Evolutionary conservation across 2,113 vertebrate species (phyloP), one percentile per base, ranked within the genome.

Genomic region (Todiramphus saurophagus): DNA sequence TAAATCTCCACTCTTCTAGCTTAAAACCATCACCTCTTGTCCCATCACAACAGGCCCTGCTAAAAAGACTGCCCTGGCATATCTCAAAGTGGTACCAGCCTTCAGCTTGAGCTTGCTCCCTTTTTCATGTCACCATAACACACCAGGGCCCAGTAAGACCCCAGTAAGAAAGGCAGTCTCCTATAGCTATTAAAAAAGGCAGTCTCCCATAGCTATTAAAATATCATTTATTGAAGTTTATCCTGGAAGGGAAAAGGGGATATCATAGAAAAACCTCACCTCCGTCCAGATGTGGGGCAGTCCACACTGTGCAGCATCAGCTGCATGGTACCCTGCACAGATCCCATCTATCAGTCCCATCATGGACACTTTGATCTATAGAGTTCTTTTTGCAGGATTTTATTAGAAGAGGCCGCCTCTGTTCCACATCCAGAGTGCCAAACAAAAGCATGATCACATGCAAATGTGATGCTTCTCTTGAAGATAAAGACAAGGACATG

Each of bases 391-490:
- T 30, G 31, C 7, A 59, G 62, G 70, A 17, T 88, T 67, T 86
- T 48, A 4, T 46, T 35, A 39, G 56, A 72, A 76, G 37, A 55
- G 50, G 48, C 31, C 25, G 2, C 8, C 35, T 72, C 43, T 51
- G 14, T 63, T 63, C 39, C 58, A 53, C 73, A 48, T 20, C 21
- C 39, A 0, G 1, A 44, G 5, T 31, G 25, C 25, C 44, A 53
- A 48, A 11, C 18, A 12, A 44, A 69, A 44, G 37, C 4, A 5
- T 7, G 16, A 12, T 55, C 51, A 15, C 18, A 4, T 5, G 56
- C 21, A 39, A 48, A 58, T 0, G 0, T 0, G 4, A 30, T n/a
- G 66, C 46, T 74, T 78, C 24, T 2, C 50, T 30, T 4, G 11
- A 63, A 70, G 74, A 50, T 37, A 55, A 69, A 39, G 46, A 20